Base-by-base conservation (phyloP, 2,113 vertebrate species). In the Esox niger region DNA sequence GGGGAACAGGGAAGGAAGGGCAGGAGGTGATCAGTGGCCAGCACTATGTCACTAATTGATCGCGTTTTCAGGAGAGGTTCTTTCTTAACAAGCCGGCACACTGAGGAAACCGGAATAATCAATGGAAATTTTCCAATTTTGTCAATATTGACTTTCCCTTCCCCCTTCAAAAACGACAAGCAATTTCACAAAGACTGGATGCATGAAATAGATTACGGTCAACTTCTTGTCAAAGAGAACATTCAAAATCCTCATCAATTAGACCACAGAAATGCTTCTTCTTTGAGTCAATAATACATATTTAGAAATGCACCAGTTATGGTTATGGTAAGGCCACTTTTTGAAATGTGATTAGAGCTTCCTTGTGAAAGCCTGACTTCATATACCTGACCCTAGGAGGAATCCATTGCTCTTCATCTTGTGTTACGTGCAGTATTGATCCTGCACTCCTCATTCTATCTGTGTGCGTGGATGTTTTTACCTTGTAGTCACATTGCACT, bases 1-100 rank as follows among this genome's bases (percentile, higher is more conserved):
- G 27, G 56, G 2, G 27, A 27, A 3, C 75, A 68, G 70, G 74
- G 70, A 59, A 62, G 26, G 69, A 68, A 70, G 58, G 21, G 26
- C n/a, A 20, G 68, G 59, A 68, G 71, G 68, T 78, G 85, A 93
- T 92, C 91, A 90, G 90, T 92, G 80, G 72, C 68, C 64, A 82
- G 84, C 89, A 87, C 88, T 91, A 90, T 91, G 88, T 91, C 82
- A 86, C 86, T 91, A 91, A 91, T 91, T 91, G 90, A 92, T 92
- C 86, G 71, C 82, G 82, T 89, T 90, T 90, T 82, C 77, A 87
- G 74, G 82, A 77, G 70, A 78, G 86, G 69, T 32, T 82, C 81
- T 88, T 87, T 88, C 84, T 87, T 90, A 92, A 91, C 88, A 89
- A 90, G 86, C 88, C 47, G 64, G 52, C 55, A 63, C 86, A 85